Percentiles rank a stretch among this genome's conserved stretches.
Evolutionary conservation across 2,797 vertebrate genomes (phyloP).

Genomic region (Cyprinella venusta): DNA sequence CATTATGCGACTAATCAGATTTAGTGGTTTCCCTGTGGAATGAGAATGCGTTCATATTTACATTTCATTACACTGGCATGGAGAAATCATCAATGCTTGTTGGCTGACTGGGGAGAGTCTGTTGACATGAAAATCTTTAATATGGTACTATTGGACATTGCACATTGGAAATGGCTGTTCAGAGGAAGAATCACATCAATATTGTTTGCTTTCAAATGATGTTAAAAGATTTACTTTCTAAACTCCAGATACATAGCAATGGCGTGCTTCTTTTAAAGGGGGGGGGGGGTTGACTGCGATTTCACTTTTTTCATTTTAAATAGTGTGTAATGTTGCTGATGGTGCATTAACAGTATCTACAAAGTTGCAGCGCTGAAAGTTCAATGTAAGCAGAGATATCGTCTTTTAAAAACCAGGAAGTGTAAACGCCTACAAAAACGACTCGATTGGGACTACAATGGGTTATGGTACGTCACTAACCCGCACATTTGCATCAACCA

Average conservation of each 20-base stretch:
- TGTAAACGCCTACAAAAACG: too few relatives aligned
- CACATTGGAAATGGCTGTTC: background rate
- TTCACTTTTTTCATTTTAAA: too few relatives aligned
- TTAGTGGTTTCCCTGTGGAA: conserved; percentile 27
- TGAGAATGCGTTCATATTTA: conserved; percentile 3
- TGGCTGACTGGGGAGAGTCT: background rate
- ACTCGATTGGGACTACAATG: too few relatives aligned
- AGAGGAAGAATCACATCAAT: background rate
- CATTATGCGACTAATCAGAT: conserved; percentile 35
- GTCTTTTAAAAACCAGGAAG: too few relatives aligned
- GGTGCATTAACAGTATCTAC: too few relatives aligned
- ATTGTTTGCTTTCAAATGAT: background rate
- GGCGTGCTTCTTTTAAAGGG: too few relatives aligned
- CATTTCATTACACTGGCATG: conserved; percentile 34
- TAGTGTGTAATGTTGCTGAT: too few relatives aligned
- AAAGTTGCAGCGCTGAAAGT: too few relatives aligned
- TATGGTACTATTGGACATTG: background rate
- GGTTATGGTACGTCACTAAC: too few relatives aligned
- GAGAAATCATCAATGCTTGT: background rate
- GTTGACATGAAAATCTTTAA: conserved; percentile 19
- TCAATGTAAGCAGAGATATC: too few relatives aligned
- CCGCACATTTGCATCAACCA: too few relatives aligned
- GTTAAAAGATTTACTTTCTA: background rate
- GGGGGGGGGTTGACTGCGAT: too few relatives aligned
- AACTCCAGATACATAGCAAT: background rate